A percentile compares a stretch with the other conserved stretches of the same genome.
phyloP scores from a whole-genome alignment of 2,797 vertebrate genomes.

The Neostethus bicornis region DNA sequence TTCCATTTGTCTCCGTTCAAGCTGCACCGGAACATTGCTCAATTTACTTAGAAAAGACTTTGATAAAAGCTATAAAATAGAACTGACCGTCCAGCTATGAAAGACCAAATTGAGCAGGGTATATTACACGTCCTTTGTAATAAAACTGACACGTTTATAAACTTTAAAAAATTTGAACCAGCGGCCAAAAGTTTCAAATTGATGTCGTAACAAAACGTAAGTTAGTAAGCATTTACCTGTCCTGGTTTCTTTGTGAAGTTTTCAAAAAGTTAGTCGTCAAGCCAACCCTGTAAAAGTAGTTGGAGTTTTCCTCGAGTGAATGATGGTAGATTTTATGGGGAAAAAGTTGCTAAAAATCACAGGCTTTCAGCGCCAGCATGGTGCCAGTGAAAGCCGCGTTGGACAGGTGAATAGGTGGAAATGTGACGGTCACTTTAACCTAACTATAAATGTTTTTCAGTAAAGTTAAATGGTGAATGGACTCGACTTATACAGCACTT shows the following conservation, averaged over 20 bases:
- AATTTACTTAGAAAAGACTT: neutral
- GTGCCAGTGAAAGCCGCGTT: slow-evolving; percentile 1
- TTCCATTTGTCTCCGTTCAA: neutral
- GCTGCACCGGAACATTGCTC: neutral
- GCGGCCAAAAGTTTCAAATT: neutral
- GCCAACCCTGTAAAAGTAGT: neutral
- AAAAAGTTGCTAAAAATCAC: slow-evolving; percentile 3
- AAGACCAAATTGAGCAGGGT: neutral
- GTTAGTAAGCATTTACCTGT: neutral
- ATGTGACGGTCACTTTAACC: neutral
- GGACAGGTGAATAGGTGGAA: neutral
- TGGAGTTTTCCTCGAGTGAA: neutral
- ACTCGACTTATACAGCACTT: no score
- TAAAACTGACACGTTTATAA: neutral
- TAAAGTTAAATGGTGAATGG: no score
- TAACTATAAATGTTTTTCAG: no score
- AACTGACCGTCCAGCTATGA: neutral
- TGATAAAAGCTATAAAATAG: neutral
- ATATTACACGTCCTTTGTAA: neutral
- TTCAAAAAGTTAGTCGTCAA: neutral
- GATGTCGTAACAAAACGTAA: neutral
- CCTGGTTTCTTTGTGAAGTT: neutral
- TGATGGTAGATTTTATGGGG: neutral
- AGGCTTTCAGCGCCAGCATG: slow-evolving; percentile 5
- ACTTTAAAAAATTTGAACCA: neutral